Percentiles rank a stretch among this genome's conserved stretches.
Conservation (phyloP, 2,888 invertebrate genomes). For the Philereme transversata region DNA sequence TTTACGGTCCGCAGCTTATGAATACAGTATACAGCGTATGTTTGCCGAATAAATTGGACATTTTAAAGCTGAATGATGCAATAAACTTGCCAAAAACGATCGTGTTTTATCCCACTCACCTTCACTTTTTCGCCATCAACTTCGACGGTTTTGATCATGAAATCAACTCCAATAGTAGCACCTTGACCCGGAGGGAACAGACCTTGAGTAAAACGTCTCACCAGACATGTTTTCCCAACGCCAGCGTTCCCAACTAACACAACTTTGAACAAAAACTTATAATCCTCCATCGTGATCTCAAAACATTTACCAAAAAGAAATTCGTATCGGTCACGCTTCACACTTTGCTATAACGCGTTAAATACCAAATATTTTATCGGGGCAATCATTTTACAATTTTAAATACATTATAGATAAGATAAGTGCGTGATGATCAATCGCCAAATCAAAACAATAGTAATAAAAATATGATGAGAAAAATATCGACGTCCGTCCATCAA, state of each 20-base stretch:
- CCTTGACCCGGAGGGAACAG: conserved; percentile 99
- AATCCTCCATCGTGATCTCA: conserved; percentile 93
- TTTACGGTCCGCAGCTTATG: conserved; percentile 17
- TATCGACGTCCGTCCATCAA: conserved; percentile 46
- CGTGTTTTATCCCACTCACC: conserved; percentile 75
- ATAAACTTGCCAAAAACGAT: conserved; percentile 47
- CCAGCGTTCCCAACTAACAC: conserved; percentile 99
- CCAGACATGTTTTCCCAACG: conserved; percentile 98
- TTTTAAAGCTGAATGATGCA: conserved; percentile 50
- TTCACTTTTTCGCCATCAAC: conserved; percentile 97
- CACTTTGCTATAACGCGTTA: conserved; percentile 66
- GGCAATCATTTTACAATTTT: conserved; percentile 63
- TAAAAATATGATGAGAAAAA: conserved; percentile 34
- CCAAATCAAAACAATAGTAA: conserved; percentile 49
- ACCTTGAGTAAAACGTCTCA: conserved; percentile 98
- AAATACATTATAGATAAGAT: conserved; percentile 64
- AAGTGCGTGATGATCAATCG: conserved; percentile 32
- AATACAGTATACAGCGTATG: conserved; percentile 10
- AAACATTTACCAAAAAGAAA: conserved; percentile 65
- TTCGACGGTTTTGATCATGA: conserved; percentile 99
- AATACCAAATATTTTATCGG: conserved; percentile 53
- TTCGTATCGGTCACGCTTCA: conserved; percentile 60
- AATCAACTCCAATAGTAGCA: conserved; percentile 99
- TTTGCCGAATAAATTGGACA: conserved; percentile 32
- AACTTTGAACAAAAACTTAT: conserved; percentile 99